Base-by-base conservation (phyloP, 2,797 vertebrate genomes). In the Sardinella longiceps region DNA sequence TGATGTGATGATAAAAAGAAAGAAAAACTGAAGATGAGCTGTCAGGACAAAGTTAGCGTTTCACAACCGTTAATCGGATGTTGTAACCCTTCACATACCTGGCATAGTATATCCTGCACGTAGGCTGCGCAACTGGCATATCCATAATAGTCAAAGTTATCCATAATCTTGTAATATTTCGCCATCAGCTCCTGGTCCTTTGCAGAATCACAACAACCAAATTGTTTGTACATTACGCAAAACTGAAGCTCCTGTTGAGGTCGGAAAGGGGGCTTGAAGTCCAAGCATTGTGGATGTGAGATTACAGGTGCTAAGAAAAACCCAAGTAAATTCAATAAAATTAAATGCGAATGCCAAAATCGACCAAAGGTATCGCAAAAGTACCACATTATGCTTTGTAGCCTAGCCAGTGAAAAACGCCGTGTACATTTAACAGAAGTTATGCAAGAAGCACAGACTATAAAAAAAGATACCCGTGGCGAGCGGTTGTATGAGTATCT, bases 201-300 rank as follows among this genome's bases (percentile, higher is more conserved):
- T 81, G 86, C 80, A 0, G 81, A 88, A 15, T 97, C 95, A 87
- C 98, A 99, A 95, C 98, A 99, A 92, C 98, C 98, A 77, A 99
- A 98, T 51, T 95, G 91, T 60, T 92, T 92, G 92, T 99, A 99
- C 92, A 95, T 96, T 0, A 91, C 88, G 93, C 98, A 99, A 87
- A 99, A 97, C 87, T 92, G 87, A 82, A 98, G 95, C 86, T 95
- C 93, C 66, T 87, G 87, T 37, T 89, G 92, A 39, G 97, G 96
- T 87, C 95, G 93, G 91, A 98, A 99, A 18, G 98, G 98, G 30
- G 98, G 97, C 89, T 97, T 98, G 87, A 98, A 99, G 91, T 99
- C 98, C 95, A 99, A 88, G 92, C 98, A 99, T 91, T 99, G 98
- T 9, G 98, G 97, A 90, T 99, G 98, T 74, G 87, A 87, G 43